These are phyloP conservation scores for Sitta carolinensis DNA, from an alignment of 2,797 vertebrate species.

Conservation along the genomic window DNA sequence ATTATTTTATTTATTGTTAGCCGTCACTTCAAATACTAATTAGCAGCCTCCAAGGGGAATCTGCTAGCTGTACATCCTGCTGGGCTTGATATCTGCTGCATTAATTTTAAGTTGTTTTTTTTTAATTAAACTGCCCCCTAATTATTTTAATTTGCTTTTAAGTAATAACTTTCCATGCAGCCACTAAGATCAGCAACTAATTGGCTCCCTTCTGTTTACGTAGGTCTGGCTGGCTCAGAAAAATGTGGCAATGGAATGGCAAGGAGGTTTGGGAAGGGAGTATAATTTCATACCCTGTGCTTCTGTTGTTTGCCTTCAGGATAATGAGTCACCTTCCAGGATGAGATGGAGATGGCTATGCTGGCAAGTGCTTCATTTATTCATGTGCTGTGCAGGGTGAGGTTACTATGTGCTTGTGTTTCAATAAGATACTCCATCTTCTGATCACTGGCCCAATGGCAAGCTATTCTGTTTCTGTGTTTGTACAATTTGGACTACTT, in stretches of 20 bases:
- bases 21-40: constrained; percentile 23
- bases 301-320: not conserved
- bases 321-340: not conserved
- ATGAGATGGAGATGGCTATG: not conserved
- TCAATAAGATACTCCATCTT: not conserved
- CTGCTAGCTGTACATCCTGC: constrained; percentile 13
- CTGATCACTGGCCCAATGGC: not conserved
- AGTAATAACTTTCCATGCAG: constrained; percentile 18
- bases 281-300: accelerated
- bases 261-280: not conserved
- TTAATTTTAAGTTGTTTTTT: constrained; percentile 43
- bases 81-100: constrained; percentile 15
- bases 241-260: not conserved
- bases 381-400: not conserved
- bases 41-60: constrained; percentile 30
- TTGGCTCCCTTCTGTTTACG: constrained; percentile 8
- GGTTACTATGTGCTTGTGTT: not conserved
- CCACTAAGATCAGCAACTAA: not conserved
- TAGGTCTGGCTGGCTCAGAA: not conserved
- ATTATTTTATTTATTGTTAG: constrained; percentile 45
- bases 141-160: constrained; percentile 46
- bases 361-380: not conserved
- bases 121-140: constrained; percentile 54
- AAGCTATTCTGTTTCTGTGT: not conserved
- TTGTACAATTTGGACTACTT: not conserved